phyloP scores from a whole-genome alignment of 1,140 invertebrate genomes.

The Ganaspis sp. region DNA sequence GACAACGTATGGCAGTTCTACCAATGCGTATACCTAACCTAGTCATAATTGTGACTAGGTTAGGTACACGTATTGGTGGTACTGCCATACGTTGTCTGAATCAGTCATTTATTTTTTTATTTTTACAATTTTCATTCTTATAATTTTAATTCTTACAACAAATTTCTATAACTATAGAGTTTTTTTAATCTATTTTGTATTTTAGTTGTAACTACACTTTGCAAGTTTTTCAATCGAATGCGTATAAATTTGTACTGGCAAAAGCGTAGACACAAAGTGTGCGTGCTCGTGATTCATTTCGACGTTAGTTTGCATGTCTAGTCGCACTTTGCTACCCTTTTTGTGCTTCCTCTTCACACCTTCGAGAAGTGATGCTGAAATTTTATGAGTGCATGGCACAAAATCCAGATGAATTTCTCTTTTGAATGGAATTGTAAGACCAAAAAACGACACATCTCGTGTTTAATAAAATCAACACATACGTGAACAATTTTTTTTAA shows the following conservation, averaged over 20 bases:
- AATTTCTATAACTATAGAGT: too few species aligned
- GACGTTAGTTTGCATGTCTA: constrained; percentile 66
- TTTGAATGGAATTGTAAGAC: constrained; percentile 26
- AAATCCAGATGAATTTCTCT: constrained; percentile 39
- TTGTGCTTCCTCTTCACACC: constrained; percentile 50
- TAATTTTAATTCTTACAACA: too few species aligned
- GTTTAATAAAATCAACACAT: constrained; percentile 29
- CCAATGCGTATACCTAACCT: too few species aligned
- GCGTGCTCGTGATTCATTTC: constrained; percentile 73
- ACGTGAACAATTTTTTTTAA: too few species aligned
- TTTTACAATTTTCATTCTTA: too few species aligned
- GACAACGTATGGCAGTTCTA: too few species aligned
- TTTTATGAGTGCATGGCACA: constrained; percentile 42
- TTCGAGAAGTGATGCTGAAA: constrained; percentile 40
- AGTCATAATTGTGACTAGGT: too few species aligned
- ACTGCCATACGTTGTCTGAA: too few species aligned
- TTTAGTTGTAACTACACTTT: too few species aligned
- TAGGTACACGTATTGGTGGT: too few species aligned
- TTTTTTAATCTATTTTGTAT: too few species aligned
- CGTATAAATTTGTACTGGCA: background rate
- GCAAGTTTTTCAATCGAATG: background rate
- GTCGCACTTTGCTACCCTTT: constrained; percentile 65
- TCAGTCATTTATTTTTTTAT: too few species aligned
- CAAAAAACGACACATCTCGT: constrained; percentile 35
- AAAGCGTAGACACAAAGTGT: constrained; percentile 43